phyloP scores from a whole-genome alignment of 2,797 vertebrate species.

The Cryptoprocta ferox region DNA sequence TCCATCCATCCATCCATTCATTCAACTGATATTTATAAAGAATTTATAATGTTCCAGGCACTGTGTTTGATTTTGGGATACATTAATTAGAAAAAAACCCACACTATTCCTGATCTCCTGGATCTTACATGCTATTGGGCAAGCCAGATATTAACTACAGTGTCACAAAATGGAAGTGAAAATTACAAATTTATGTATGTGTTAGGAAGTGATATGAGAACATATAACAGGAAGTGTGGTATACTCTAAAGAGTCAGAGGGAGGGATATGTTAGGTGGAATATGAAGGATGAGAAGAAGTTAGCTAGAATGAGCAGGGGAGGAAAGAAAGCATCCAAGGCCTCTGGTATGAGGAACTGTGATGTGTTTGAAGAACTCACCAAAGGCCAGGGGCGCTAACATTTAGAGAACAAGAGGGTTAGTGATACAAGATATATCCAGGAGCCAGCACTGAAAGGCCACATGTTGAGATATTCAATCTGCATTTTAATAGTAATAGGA shows the following conservation, averaged over 20 bases:
- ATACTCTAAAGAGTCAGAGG: not conserved
- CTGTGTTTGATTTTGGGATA: not conserved
- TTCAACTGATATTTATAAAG: not conserved
- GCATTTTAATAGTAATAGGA: not conserved
- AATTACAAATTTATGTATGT: not conserved
- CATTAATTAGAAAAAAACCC: not conserved
- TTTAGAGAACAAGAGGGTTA: not conserved
- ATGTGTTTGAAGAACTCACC: not conserved
- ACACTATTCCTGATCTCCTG: not conserved
- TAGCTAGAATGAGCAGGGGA: not conserved
- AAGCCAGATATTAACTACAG: not conserved
- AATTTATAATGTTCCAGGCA: not conserved
- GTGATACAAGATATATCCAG: not conserved
- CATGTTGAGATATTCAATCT: not conserved
- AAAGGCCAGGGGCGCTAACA: not conserved
- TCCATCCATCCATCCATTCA: not conserved
- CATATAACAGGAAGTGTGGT: not conserved
- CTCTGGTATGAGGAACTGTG: not conserved
- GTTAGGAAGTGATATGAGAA: not conserved
- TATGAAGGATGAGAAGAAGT: not conserved
- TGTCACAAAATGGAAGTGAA: slow-evolving; percentile 5
- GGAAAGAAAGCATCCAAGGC: not conserved
- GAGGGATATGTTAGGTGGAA: not conserved
- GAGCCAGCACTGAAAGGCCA: not conserved
- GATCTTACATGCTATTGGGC: not conserved